Conservation (phyloP, 2,113 vertebrate species). For the Xenus cinereus region DNA sequence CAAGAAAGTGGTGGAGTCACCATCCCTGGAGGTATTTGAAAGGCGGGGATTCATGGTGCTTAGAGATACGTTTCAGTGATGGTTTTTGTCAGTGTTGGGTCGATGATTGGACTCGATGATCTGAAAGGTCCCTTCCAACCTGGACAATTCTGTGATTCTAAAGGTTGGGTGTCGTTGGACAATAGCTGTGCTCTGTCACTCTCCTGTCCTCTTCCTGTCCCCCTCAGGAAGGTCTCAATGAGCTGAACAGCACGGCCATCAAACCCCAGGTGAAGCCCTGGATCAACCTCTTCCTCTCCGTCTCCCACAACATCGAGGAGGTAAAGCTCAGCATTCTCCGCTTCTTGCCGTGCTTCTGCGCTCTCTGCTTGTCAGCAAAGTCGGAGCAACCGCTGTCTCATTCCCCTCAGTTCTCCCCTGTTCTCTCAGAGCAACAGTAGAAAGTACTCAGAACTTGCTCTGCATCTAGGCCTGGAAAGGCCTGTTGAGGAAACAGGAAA, state of each 20-base stretch:
- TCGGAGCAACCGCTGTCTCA: neutral
- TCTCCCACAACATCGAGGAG: slow-evolving; percentile 98
- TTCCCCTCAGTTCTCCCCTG: neutral
- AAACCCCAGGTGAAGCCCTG: slow-evolving; percentile 97
- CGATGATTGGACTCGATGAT: too few species aligned
- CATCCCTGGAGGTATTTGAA: too few species aligned
- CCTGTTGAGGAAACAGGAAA: accelerated
- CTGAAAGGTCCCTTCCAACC: too few species aligned
- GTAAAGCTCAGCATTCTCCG: slow-evolving; percentile 62
- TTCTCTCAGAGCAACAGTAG: neutral
- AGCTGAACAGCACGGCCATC: slow-evolving; percentile 91
- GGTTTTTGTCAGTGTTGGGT: too few species aligned
- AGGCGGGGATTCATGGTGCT: too few species aligned
- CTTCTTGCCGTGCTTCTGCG: neutral
- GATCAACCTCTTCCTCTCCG: slow-evolving; percentile 94
- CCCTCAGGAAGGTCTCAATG: slow-evolving; percentile 88
- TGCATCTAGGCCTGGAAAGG: accelerated
- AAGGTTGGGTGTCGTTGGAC: neutral
- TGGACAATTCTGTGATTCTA: neutral
- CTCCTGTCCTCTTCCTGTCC: neutral
- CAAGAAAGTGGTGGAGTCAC: too few species aligned
- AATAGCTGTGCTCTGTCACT: neutral
- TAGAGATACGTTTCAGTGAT: too few species aligned
- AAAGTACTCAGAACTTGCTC: neutral
- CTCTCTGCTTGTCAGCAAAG: neutral